phyloP scores from a whole-genome alignment of 1,140 invertebrate genomes.

The Popillia japonica region DNA sequence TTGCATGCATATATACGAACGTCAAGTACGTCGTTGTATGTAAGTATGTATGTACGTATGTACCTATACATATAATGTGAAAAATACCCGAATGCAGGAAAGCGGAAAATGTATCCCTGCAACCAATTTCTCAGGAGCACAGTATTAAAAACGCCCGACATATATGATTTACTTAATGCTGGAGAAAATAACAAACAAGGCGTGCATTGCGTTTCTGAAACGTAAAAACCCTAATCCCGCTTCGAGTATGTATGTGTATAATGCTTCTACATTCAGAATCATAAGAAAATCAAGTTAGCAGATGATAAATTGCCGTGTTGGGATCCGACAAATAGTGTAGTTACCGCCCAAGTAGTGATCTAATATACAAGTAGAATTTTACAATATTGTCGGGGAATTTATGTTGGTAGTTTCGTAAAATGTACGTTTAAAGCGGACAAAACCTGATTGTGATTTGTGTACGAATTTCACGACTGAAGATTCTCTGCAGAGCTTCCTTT shows the following conservation, averaged over 20 bases:
- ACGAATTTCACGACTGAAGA: too few relatives aligned
- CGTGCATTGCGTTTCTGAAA: not conserved
- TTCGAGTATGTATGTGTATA: not conserved
- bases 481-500: too few relatives aligned
- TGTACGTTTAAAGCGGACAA: too few relatives aligned
- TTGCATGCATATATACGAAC: not conserved
- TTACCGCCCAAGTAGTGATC: too few relatives aligned
- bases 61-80: not conserved
- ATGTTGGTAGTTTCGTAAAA: too few relatives aligned
- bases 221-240: not conserved
- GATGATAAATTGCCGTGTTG: not conserved
- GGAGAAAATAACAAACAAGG: slow-evolving; percentile 1
- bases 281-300: not conserved
- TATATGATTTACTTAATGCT: slow-evolving; percentile 27
- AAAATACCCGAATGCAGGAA: not conserved
- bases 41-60: not conserved
- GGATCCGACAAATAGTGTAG: not conserved
- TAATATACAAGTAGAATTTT: too few relatives aligned
- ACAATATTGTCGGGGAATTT: too few relatives aligned
- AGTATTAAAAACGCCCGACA: slow-evolving; percentile 4
- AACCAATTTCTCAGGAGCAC: not conserved
- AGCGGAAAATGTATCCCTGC: not conserved
- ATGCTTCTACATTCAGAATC: not conserved
- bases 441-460: too few relatives aligned
- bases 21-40: too few relatives aligned